Base-by-base conservation (phyloP, 2,797 vertebrate genomes). In the Urosaurus nigricauda region DNA sequence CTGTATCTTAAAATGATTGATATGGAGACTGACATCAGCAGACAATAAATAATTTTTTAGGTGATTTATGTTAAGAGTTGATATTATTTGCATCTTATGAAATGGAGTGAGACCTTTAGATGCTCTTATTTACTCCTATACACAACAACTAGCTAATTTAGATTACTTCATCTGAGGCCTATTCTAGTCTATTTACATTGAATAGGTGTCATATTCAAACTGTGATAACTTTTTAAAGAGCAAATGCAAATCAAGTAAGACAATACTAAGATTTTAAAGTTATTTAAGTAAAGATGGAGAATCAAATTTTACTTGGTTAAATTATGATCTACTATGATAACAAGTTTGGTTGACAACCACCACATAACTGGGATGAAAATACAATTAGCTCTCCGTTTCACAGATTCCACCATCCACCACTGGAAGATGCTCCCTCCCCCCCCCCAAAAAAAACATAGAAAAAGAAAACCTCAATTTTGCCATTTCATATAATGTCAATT, bases 131-230 rank as follows among this genome's bases (percentile, higher is more conserved):
- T 32, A 88, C 63, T 83, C n/a, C 70, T 58, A 79, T 84, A 56
- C 24, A 79, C 75, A 70, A 56, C 58, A 35, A 40, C 29, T 47
- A 79, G 29, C 43, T 79, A 26, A 40, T 88, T 56, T 70, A 78
- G 2, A 88, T 84, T 84, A 65, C 17, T 78, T 78, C 68, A 56
- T 35, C 16, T 53, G 43, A 53, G 63, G 29, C 35, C 35, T 29
- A 32, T 88, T 11, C 32, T 11, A 53, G 83, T 75, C 60, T 5
- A 70, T 84, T 78, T 56, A 56, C 12, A 40, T 13, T 88, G 26
- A n/a, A 84, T 53, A 65, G 81, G 58, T 60, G 58, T 24, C 58
- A 70, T 79, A 70, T 88, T 79, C 60, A 84, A 71, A 68, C 43
- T 83, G 37, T 40, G 17, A 63, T 19, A 37, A 58, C 78, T 78